phyloP scores from a whole-genome alignment of 2,113 vertebrate species.

The Acanthochromis polyacanthus region DNA sequence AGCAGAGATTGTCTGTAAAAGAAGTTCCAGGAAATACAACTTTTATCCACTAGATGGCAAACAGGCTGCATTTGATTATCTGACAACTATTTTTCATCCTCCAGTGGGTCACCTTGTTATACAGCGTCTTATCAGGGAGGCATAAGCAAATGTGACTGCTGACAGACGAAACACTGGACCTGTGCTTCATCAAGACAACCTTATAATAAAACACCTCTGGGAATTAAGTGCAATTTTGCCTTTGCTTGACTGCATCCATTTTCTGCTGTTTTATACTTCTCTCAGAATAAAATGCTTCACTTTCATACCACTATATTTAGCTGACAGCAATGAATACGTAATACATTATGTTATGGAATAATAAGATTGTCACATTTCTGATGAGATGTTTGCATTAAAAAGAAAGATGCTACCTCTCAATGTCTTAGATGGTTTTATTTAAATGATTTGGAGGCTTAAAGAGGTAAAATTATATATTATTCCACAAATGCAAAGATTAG shows the following conservation, averaged over 20 bases:
- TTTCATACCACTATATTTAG: background rate
- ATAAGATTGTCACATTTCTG: background rate
- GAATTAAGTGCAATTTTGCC: background rate
- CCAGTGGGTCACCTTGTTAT: background rate
- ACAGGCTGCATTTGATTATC: conserved; percentile 35
- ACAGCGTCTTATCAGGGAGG: background rate
- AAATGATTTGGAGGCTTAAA: background rate
- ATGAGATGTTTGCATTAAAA: background rate
- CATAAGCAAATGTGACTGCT: background rate
- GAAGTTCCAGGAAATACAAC: background rate
- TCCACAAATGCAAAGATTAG: too few species aligned
- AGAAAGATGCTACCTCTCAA: background rate
- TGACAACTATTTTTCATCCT: background rate
- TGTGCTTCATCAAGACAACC: background rate
- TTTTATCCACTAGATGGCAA: conserved; percentile 76
- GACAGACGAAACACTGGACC: background rate
- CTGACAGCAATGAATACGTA: background rate
- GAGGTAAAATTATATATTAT: background rate
- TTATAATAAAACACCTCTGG: background rate
- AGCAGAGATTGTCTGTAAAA: conserved; percentile 11
- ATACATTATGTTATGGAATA: background rate
- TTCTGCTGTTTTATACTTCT: background rate
- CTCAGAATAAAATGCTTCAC: background rate
- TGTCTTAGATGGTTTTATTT: background rate
- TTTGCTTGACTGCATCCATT: background rate